Percentiles rank a stretch among this genome's conserved stretches.
These are phyloP conservation scores for Porphyrio hochstetteri DNA, from an alignment of 2,113 vertebrate genomes.

Conservation along the genomic window DNA sequence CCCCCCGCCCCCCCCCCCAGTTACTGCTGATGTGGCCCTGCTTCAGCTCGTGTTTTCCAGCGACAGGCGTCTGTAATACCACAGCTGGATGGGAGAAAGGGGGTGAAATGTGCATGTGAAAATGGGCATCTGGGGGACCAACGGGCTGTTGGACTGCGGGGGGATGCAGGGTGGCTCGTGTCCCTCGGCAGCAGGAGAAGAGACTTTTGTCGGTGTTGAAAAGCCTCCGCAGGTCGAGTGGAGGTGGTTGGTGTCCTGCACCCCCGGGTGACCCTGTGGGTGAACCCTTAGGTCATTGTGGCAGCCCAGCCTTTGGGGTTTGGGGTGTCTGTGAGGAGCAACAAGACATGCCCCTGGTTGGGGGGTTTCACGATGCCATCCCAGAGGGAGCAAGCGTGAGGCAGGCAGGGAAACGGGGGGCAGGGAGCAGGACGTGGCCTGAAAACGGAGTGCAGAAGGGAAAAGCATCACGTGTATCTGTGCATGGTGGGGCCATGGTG, in stretches of 20 bases:
- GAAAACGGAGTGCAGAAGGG: background rate
- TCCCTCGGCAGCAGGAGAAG: background rate
- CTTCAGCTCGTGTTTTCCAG: background rate
- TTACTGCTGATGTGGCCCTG: background rate
- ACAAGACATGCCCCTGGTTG: accelerated
- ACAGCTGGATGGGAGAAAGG: background rate
- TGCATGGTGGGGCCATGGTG: accelerated
- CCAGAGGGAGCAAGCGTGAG: background rate
- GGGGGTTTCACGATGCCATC: too few species aligned
- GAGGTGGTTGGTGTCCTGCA: background rate
- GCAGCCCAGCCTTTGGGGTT: background rate
- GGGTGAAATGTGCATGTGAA: too few species aligned
- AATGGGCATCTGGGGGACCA: background rate
- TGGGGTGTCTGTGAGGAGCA: accelerated
- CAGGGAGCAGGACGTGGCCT: background rate
- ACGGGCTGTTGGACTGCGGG: too few species aligned
- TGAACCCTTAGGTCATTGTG: background rate
- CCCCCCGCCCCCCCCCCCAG: too few species aligned
- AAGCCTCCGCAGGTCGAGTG: background rate
- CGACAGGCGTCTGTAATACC: accelerated
- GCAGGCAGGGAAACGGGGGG: background rate
- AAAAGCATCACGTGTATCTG: accelerated
- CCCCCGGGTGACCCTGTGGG: background rate
- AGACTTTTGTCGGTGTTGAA: accelerated
- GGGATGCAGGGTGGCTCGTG: background rate